Evolutionary conservation across 2,113 vertebrate genomes (phyloP).

Genomic region (Perognathus longimembris): DNA sequence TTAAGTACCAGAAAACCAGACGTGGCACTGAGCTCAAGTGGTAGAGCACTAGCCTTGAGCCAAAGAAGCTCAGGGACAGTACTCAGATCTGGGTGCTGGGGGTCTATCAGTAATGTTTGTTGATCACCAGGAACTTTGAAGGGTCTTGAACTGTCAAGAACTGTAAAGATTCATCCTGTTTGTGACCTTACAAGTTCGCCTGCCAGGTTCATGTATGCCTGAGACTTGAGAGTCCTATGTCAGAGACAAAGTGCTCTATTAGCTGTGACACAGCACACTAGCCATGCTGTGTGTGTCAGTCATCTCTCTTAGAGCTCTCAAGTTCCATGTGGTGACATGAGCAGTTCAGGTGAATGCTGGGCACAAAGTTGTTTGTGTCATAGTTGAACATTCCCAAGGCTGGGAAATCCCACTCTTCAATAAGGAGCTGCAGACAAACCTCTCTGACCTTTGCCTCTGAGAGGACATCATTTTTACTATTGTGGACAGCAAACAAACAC

Average conservation of each 20-base stretch:
- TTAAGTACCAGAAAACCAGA: no score
- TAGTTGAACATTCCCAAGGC: not conserved
- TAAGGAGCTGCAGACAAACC: slow-evolving; percentile 1
- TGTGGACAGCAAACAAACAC: not conserved
- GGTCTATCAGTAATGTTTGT: not conserved
- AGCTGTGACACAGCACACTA: not conserved
- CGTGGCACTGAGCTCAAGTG: no score
- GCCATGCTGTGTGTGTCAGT: not conserved
- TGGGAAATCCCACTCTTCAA: not conserved
- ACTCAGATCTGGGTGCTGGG: no score
- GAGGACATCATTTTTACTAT: not conserved
- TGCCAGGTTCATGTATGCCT: no score
- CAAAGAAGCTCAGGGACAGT: no score
- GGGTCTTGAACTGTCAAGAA: not conserved
- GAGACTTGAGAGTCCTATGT: not conserved
- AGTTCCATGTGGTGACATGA: not conserved
- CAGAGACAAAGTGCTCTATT: not conserved
- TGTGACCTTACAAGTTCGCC: not conserved
- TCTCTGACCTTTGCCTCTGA: not conserved
- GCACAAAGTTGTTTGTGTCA: not conserved
- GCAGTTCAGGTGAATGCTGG: not conserved
- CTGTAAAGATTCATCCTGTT: not conserved
- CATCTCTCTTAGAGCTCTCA: not conserved
- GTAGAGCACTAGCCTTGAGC: no score
- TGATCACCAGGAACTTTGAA: not conserved